phyloP scores from a whole-genome alignment of 2,888 invertebrate species.

The Cryptosula pallasiana region DNA sequence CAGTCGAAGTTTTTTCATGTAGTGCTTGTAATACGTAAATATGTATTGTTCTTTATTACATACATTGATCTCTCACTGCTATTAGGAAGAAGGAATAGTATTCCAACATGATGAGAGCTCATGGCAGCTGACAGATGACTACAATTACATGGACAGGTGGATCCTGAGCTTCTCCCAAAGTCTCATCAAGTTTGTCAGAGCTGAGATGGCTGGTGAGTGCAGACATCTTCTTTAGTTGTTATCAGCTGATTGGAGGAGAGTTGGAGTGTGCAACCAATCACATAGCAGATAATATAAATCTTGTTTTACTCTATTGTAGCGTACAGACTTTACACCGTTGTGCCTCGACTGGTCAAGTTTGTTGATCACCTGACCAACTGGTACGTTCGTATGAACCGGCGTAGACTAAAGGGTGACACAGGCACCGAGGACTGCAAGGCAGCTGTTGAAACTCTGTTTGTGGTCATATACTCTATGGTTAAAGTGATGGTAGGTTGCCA shows the following conservation, averaged over 20 bases:
- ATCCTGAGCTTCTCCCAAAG: conserved; percentile 93
- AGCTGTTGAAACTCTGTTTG: conserved; percentile 81
- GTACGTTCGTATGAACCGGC: conserved; percentile 96
- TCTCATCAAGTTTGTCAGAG: conserved; percentile 75
- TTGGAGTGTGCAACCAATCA: too few species aligned
- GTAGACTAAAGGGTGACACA: conserved; percentile 84
- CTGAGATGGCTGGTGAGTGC: conserved; percentile 76
- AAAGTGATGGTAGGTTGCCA: conserved; percentile 67
- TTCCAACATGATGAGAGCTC: conserved; percentile 52
- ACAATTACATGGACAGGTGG: conserved; percentile 94
- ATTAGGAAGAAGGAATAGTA: conserved; percentile 53
- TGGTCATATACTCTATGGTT: conserved; percentile 80
- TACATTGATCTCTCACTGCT: too few species aligned
- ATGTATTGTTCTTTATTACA: too few species aligned
- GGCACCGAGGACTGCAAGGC: conserved; percentile 74
- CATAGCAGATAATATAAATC: too few species aligned
- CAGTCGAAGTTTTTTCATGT: too few species aligned
- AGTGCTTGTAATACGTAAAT: too few species aligned
- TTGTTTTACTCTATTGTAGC: conserved; percentile 54
- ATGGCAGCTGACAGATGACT: conserved; percentile 37
- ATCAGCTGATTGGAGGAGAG: too few species aligned
- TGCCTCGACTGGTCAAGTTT: conserved; percentile 86
- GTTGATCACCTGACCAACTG: conserved; percentile 97
- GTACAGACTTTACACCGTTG: conserved; percentile 90
- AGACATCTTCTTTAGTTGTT: too few species aligned